phyloP scores from a whole-genome alignment of 2,113 vertebrate genomes.

The Dermatemys mawii region DNA sequence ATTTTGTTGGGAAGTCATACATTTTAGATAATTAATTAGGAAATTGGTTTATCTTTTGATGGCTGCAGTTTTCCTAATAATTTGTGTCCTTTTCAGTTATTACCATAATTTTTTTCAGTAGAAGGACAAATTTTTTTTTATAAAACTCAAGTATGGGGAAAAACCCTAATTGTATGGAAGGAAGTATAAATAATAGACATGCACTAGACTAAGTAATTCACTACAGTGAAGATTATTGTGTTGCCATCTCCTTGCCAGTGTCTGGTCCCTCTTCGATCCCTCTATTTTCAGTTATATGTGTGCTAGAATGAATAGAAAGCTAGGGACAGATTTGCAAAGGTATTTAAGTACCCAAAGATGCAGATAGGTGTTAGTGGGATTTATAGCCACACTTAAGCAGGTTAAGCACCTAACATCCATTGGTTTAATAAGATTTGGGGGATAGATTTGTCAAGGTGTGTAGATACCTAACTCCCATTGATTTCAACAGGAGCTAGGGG shows the following conservation, averaged over 20 bases:
- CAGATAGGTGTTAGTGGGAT: not conserved
- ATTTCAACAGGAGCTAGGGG: not conserved
- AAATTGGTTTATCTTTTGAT: not conserved
- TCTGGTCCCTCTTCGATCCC: accelerated
- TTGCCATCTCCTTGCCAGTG: not conserved
- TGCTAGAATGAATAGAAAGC: not conserved
- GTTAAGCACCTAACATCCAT: not conserved
- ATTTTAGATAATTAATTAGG: not conserved
- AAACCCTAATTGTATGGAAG: accelerated
- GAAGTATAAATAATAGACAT: accelerated
- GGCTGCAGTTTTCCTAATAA: accelerated
- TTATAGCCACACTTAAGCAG: not conserved
- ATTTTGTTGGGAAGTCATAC: not conserved
- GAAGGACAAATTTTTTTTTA: not conserved
- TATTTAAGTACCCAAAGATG: accelerated
- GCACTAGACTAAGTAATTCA: not conserved
- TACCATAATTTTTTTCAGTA: not conserved
- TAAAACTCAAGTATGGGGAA: not conserved
- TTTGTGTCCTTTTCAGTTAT: not conserved
- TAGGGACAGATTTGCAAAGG: accelerated
- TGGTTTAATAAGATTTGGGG: not conserved
- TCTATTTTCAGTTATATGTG: not conserved
- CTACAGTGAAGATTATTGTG: accelerated
- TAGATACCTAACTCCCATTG: not conserved
- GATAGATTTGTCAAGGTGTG: not conserved